Evolutionary conservation across 2,888 invertebrate genomes (phyloP).

Genomic region (Phragmatobia fuliginosa): DNA sequence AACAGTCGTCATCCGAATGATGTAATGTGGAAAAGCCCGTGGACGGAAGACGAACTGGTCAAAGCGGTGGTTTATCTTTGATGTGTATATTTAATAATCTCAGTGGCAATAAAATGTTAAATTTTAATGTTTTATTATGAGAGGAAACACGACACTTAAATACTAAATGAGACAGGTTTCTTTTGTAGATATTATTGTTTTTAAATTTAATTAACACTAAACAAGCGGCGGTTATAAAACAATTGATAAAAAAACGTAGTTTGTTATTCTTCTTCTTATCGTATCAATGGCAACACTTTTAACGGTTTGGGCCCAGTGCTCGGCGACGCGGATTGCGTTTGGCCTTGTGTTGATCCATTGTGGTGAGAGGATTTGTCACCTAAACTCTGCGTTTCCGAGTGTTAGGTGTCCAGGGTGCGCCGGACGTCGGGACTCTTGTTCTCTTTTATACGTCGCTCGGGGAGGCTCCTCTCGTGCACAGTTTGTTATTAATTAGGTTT

Average conservation of each 20-base stretch:
- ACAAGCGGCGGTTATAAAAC: not conserved
- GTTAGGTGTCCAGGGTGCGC: too few relatives aligned
- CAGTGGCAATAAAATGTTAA: constrained; percentile 5
- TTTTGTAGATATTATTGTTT: not conserved
- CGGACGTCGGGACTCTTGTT: too few relatives aligned
- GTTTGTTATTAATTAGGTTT: constrained; percentile 1
- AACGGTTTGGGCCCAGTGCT: too few relatives aligned
- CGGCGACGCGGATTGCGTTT: too few relatives aligned
- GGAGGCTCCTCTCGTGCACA: too few relatives aligned
- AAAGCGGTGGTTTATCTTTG: constrained; percentile 2
- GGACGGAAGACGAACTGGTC: not conserved
- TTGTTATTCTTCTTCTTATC: too few relatives aligned
- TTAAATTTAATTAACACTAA: not conserved
- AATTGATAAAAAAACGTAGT: constrained; percentile 5
- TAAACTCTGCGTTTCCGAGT: too few relatives aligned
- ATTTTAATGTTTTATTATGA: constrained; percentile 3
- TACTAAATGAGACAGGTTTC: not conserved
- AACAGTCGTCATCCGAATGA: not conserved
- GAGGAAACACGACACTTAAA: not conserved
- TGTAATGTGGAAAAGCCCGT: not conserved
- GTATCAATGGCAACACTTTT: too few relatives aligned
- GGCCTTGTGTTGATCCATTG: too few relatives aligned
- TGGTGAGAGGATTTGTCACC: too few relatives aligned
- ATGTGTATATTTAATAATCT: constrained; percentile 2
- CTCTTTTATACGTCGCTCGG: too few relatives aligned